Percentiles rank a stretch among this genome's conserved stretches.
Conservation (phyloP, 2,797 vertebrate genomes). For the Phalanger gymnotis region DNA sequence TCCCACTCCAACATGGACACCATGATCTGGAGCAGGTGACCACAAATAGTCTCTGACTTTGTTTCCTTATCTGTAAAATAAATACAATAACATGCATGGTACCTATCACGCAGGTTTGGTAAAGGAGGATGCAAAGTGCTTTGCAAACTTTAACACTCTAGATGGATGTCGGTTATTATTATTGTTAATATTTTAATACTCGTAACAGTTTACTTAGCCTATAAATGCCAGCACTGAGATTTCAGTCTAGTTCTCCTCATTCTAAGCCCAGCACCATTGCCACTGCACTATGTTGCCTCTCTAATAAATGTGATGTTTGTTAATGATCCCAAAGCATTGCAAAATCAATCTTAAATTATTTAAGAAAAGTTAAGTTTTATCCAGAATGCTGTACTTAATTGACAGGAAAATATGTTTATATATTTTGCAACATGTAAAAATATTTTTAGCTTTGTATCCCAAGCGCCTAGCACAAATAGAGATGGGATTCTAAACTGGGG, state of each 20-base stretch:
- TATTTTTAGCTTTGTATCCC: background rate
- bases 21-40: background rate
- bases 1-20: background rate
- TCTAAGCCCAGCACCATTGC: background rate
- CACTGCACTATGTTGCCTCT: background rate
- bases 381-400: conserved; percentile 31
- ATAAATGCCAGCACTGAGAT: background rate
- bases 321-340: conserved; percentile 18
- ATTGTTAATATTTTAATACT: background rate
- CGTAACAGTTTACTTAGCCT: background rate
- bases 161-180: background rate
- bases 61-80: background rate
- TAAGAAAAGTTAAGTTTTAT: conserved; percentile 35
- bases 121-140: background rate
- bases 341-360: conserved; percentile 27
- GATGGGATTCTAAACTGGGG: background rate
- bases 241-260: background rate
- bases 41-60: background rate
- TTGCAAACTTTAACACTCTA: background rate
- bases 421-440: conserved; percentile 7
- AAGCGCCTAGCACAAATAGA: background rate
- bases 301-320: background rate
- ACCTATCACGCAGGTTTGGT: background rate
- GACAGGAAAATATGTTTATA: conserved; percentile 15
- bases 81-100: background rate